Percentiles rank a stretch among this genome's conserved stretches.
Evolutionary conservation across 2,888 invertebrate genomes (phyloP).

Genomic region (Onchidella celtica): DNA sequence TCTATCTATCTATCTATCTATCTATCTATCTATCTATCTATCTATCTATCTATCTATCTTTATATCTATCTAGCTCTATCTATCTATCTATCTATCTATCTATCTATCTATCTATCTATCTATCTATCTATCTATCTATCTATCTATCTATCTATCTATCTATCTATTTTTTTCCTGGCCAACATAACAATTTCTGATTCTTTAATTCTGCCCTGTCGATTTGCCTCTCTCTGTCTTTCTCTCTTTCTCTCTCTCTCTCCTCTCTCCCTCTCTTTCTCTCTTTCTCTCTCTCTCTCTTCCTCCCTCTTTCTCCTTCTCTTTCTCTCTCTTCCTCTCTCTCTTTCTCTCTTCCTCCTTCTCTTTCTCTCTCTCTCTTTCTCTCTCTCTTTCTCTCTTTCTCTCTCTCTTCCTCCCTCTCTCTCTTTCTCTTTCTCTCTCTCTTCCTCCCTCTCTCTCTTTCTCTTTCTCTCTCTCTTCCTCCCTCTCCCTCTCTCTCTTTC

Average conservation of each 20-base stretch:
- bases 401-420: neutral
- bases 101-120: too few relatives aligned
- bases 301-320: neutral
- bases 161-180: too few relatives aligned
- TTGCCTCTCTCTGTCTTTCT: neutral
- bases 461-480: constrained; percentile 14
- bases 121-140: too few relatives aligned
- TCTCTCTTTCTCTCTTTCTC: constrained; percentile 5
- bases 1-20: too few relatives aligned
- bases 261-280: constrained; percentile 1
- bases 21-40: too few relatives aligned
- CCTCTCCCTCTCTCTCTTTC: constrained; percentile 7
- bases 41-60: too few relatives aligned
- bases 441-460: constrained; percentile 1
- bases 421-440: constrained; percentile 4
- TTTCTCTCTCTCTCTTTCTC: constrained; percentile 6
- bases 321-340: neutral
- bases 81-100: too few relatives aligned
- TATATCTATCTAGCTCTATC: too few relatives aligned
- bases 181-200: neutral
- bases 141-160: too few relatives aligned
- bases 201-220: neutral
- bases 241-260: neutral
- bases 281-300: neutral
- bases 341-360: constrained; percentile 1